Evolutionary conservation across 2,797 vertebrate species (phyloP).

Genomic region (Sylvia borin): DNA sequence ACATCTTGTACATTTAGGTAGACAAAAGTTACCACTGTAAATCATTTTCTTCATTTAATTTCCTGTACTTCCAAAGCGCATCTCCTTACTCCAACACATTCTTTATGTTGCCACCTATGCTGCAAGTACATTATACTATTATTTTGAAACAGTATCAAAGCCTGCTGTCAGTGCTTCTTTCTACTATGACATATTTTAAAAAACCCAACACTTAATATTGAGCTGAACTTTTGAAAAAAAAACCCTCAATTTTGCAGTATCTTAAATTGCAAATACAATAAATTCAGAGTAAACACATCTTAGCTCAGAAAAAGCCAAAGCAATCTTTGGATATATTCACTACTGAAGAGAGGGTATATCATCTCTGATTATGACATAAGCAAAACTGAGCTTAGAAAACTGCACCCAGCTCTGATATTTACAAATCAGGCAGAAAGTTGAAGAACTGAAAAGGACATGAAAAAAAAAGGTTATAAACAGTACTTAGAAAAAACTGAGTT

Average conservation of each 20-base stretch:
- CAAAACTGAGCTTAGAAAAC: not conserved
- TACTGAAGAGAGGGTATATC: not conserved
- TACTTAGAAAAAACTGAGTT: not conserved
- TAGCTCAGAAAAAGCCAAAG: not conserved
- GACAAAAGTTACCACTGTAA: not conserved
- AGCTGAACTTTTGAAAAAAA: not conserved
- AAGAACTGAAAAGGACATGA: not conserved
- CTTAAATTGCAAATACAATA: not conserved
- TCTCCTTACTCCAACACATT: not conserved
- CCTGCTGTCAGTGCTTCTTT: not conserved
- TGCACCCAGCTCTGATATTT: not conserved
- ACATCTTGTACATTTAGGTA: not conserved
- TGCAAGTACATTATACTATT: not conserved
- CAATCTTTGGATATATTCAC: not conserved
- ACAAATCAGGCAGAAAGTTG: not conserved
- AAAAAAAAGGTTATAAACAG: not conserved
- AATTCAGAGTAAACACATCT: not conserved
- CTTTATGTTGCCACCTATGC: not conserved
- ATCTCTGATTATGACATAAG: not conserved
- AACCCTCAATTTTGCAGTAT: not conserved
- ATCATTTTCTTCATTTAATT: not conserved
- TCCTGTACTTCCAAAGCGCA: not conserved
- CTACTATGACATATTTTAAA: no score
- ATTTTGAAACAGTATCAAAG: not conserved
- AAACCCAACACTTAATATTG: not conserved